Conservation (phyloP, 2,888 invertebrate genomes). For the Steromphala cineraria region DNA sequence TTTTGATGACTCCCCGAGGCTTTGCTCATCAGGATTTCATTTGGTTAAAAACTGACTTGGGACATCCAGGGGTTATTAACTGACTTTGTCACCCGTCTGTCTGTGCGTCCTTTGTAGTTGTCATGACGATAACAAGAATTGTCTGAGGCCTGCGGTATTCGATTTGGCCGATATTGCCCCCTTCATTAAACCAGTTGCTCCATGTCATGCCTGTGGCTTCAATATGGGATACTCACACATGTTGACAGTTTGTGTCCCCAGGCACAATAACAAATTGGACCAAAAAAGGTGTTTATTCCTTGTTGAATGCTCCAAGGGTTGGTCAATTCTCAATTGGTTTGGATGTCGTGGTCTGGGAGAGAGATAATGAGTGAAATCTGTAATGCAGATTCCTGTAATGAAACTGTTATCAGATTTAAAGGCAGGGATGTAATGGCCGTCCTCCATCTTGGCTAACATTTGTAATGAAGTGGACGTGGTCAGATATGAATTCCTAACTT, state of each 20-base stretch:
- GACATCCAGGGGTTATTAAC: not conserved
- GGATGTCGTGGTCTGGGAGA: no score
- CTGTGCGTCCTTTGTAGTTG: not conserved
- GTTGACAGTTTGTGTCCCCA: not conserved
- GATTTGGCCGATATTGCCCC: not conserved
- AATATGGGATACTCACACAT: not conserved
- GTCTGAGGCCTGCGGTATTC: not conserved
- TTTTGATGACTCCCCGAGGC: not conserved
- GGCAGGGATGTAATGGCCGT: no score
- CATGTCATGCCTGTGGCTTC: not conserved
- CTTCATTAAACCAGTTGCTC: not conserved
- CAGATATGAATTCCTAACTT: no score
- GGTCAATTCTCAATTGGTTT: not conserved
- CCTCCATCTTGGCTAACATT: no score
- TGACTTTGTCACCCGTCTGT: constrained; percentile 1
- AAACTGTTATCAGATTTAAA: no score
- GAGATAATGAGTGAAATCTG: no score
- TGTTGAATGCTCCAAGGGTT: not conserved
- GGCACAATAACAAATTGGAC: not conserved
- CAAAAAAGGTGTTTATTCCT: not conserved
- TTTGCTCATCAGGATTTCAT: not conserved
- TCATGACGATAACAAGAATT: not conserved
- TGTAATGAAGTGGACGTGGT: no score
- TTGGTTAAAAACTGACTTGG: not conserved
- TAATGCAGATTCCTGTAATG: no score